These are phyloP conservation scores for Sciaenops ocellatus DNA, from an alignment of 2,797 vertebrate genomes.

Conservation along the genomic window DNA sequence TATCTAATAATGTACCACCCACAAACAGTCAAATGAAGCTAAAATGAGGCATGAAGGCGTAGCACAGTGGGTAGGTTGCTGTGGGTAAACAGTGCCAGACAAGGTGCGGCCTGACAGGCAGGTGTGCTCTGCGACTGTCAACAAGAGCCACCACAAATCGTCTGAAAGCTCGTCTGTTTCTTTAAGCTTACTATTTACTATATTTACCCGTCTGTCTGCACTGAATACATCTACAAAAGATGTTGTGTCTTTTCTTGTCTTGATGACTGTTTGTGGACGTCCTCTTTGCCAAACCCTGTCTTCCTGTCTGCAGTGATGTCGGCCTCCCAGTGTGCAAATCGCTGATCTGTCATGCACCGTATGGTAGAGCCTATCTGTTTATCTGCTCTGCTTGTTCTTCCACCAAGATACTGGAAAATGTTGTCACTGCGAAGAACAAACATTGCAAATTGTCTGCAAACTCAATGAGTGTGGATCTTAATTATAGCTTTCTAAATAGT, in stretches of 20 bases:
- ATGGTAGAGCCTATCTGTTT: too few species aligned
- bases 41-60: background rate
- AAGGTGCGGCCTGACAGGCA: slow-evolving; percentile 62
- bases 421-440: background rate
- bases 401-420: slow-evolving; percentile 4
- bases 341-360: too few species aligned
- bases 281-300: slow-evolving; percentile 5
- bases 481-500: background rate
- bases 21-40: background rate
- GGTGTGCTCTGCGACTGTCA: slow-evolving; percentile 47
- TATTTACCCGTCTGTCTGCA: slow-evolving; percentile 37
- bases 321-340: background rate
- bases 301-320: background rate
- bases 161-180: slow-evolving; percentile 25
- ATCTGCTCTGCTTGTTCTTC: slow-evolving; percentile 25
- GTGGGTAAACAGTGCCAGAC: slow-evolving; percentile 41
- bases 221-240: slow-evolving; percentile 30
- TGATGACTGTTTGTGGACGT: slow-evolving; percentile 29
- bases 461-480: background rate
- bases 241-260: slow-evolving; percentile 22
- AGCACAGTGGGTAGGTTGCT: slow-evolving; percentile 7
- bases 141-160: slow-evolving; percentile 36
- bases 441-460: background rate
- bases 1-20: background rate
- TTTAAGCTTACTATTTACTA: slow-evolving; percentile 31